These are phyloP conservation scores for Natator depressus DNA, from an alignment of 2,113 vertebrate species.

Conservation along the genomic window DNA sequence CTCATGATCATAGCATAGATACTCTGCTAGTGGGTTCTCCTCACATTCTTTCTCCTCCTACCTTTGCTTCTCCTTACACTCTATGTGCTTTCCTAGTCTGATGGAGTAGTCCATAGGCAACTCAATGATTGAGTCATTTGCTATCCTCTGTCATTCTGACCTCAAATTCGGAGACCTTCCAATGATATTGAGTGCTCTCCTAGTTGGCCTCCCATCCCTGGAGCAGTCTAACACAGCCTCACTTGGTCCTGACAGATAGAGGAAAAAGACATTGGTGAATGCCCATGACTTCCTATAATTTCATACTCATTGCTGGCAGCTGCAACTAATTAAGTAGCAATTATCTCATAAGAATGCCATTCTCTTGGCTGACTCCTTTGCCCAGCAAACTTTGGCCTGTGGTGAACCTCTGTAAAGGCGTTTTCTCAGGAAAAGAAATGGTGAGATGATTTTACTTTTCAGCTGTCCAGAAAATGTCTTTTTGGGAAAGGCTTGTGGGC, in stretches of 20 bases:
- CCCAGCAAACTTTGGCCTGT: background rate
- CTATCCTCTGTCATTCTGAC: background rate
- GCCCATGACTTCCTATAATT: background rate
- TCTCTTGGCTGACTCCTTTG: background rate
- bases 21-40: background rate
- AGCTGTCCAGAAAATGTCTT: background rate
- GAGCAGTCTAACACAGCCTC: background rate
- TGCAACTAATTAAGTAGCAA: background rate
- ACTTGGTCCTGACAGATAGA: background rate
- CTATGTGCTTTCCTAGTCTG: background rate
- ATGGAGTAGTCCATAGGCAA: background rate
- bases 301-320: background rate
- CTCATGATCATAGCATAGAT: no score
- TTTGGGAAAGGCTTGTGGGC: background rate
- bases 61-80: background rate
- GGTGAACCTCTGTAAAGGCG: background rate
- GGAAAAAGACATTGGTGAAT: background rate
- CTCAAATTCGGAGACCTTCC: background rate
- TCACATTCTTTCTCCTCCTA: background rate
- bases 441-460: conserved; percentile 16
- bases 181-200: background rate
- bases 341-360: background rate
- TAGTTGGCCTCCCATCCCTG: background rate
- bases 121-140: background rate
- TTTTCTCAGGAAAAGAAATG: background rate